Base-by-base conservation (phyloP, 2,888 invertebrate genomes). In the Myathropa florea region DNA sequence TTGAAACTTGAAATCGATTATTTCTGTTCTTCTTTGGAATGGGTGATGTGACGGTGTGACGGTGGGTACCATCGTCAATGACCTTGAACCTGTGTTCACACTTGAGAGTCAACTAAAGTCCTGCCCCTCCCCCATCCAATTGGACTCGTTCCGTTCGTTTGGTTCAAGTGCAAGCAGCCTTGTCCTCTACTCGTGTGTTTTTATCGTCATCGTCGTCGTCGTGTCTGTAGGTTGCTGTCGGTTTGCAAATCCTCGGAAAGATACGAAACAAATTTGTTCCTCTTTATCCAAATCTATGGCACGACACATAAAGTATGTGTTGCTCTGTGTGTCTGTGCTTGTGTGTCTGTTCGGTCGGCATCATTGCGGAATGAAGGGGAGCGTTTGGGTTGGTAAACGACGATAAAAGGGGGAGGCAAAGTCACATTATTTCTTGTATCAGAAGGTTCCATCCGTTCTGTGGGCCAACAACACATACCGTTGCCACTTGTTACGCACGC, bases 401-500 rank as follows among this genome's bases (percentile, higher is more conserved):
- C 81, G 85, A 85, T 85, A 85, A 85, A 84, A 85, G 6, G 81
- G 81, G 77, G 85, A 64, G 84, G 75, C 63, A 75, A 86, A 86
- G 85, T 82, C 82, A 78, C 82, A 82, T 86, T 86, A 86, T 75
- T 81, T 78, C 82, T 86, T 86, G 73, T 86, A 86, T 82, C 85
- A 73, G 61, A 82, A 82, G 73, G 73, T 70, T 78, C 85, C 77
- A 78, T 85, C 70, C 63, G 78, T 60, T 78, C 10, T 68, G 28
- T 81, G 77, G 77, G 53, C 53, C 30, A 39, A 26, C 28, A 67
- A 73, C 82, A 73, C 82, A 82, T 86, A 70, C 82, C 75, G 85
- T 86, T 86, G 82, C 85, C 85, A 86, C 85, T 86, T 86, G 85
- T 86, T 86, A 86, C 85, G 85, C 85, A 86, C 82, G 46, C 46